phyloP scores from a whole-genome alignment of 2,797 vertebrate genomes.

The Siniperca undulata region DNA sequence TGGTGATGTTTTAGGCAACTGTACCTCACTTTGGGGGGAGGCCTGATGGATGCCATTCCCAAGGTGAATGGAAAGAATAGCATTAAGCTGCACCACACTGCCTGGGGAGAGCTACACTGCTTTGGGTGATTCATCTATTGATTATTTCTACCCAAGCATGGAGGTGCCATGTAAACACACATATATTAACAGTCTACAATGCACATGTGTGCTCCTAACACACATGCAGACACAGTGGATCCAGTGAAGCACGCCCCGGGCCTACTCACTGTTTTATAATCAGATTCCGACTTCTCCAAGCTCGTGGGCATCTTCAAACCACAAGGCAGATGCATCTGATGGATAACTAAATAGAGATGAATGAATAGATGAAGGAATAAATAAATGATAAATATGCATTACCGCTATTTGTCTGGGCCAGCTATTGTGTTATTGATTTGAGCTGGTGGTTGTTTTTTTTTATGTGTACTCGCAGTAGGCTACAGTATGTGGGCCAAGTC shows the following conservation, averaged over 20 bases:
- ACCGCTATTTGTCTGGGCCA: constrained; percentile 72
- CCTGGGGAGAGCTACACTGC: constrained; percentile 82
- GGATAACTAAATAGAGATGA: constrained; percentile 75
- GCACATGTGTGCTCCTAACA: constrained; percentile 65
- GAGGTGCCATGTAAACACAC: constrained; percentile 84
- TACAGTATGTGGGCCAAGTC: constrained; percentile 44
- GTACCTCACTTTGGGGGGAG: constrained; percentile 90
- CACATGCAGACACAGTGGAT: constrained; percentile 59
- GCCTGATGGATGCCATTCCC: constrained; percentile 90
- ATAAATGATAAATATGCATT: constrained; percentile 81
- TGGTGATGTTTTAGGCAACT: constrained; percentile 96
- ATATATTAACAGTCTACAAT: constrained; percentile 75
- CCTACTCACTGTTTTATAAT: constrained; percentile 75
- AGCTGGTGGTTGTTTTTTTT: not conserved
- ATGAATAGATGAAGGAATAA: constrained; percentile 80
- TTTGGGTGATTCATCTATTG: constrained; percentile 98
- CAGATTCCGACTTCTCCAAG: constrained; percentile 67
- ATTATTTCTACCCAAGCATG: constrained; percentile 88
- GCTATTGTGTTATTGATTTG: constrained; percentile 73
- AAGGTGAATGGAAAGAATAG: constrained; percentile 85
- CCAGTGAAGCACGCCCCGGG: constrained; percentile 57
- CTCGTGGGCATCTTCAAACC: constrained; percentile 73
- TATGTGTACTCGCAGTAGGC: constrained; percentile 16
- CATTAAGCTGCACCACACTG: constrained; percentile 77
- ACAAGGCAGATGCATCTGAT: constrained; percentile 71